Evolutionary conservation across 2,888 invertebrate genomes (phyloP).

Genomic region (Yponomeuta sedellus): DNA sequence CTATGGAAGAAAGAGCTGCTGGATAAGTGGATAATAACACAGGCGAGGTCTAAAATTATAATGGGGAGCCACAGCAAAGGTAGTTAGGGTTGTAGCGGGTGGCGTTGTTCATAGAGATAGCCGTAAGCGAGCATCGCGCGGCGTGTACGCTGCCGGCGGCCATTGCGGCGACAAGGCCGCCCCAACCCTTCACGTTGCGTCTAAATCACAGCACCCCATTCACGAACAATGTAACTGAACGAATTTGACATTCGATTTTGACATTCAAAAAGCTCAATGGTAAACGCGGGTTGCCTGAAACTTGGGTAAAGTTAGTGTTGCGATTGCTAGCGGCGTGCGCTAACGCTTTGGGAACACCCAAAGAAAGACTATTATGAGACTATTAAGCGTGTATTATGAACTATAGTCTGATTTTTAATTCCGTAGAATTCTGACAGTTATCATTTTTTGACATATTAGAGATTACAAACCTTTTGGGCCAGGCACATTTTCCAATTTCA

Average conservation of each 20-base stretch:
- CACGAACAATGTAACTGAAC: background rate
- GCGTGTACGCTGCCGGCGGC: constrained; percentile 58
- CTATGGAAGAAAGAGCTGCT: background rate
- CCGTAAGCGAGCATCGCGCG: constrained; percentile 41
- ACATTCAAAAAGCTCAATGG: background rate
- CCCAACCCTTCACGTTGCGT: constrained; percentile 19
- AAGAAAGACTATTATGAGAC: too few species aligned
- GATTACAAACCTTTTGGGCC: too few species aligned
- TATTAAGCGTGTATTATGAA: too few species aligned
- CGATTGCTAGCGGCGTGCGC: too few species aligned
- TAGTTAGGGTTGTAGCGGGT: constrained; percentile 21
- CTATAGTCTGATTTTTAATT: too few species aligned
- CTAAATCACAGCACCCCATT: constrained; percentile 3
- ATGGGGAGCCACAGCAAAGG: constrained; percentile 5
- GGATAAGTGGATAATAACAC: background rate
- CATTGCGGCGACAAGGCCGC: constrained; percentile 33
- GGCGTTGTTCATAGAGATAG: constrained; percentile 43
- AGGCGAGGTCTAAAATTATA: background rate
- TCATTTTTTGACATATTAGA: too few species aligned
- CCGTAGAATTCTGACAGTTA: too few species aligned
- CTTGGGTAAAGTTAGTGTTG: too few species aligned
- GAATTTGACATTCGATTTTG: background rate
- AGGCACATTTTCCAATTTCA: too few species aligned
- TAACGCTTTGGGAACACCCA: too few species aligned
- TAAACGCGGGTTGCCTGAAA: too few species aligned